Base-by-base conservation (phyloP, 2,113 vertebrate genomes). In the Neodon shergylaensis region DNA sequence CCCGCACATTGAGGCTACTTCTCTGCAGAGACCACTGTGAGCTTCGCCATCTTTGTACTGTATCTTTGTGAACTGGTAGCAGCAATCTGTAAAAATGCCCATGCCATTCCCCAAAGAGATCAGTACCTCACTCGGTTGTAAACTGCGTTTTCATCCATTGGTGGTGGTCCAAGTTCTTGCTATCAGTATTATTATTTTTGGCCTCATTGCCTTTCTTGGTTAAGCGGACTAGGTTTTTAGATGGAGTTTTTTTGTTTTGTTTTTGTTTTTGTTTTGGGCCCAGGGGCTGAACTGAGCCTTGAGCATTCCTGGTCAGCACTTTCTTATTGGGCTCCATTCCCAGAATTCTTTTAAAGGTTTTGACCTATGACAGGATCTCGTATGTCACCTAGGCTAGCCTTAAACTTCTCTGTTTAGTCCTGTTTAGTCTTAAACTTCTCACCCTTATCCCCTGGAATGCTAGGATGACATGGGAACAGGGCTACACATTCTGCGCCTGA, bases 11-110 rank as follows among this genome's bases (percentile, higher is more conserved):
- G 83, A 90, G 73, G 7, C 13, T 84, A 24, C 28, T 70, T 65
- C n/a, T 83, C 8, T 54, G 7, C 22, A 31, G 19, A 63, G 54
- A n/a, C 42, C 68, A 83, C 33, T 72, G 66, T 47, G 21, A 86
- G 47, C 12, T 70, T 49, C 1, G 7, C 36, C 17, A n/a, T 68
- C 44, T 79, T 33, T 26, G 1, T 73, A 22, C 85, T 96, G 81
- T 52, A n/a, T 21, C 68, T 82, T 91, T 96, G 42, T 42, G 68
- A 54, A 52, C 24, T 93, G 70, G 58, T 68, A 52, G 52, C 74
- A 72, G 2, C 61, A 77, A n/a, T 76, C 42, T 83, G 86, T 74
- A 42, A 96, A 61, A 66, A n/a, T 54, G 21, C 7, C 54, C 77
- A 36, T 79, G 10, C 72, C 42, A 3, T 90, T 91, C 66, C 26